A percentile compares a stretch with the other conserved stretches of the same genome.
phyloP scores from a whole-genome alignment of 2,797 vertebrate species.

The Peromyscus attwateri region DNA sequence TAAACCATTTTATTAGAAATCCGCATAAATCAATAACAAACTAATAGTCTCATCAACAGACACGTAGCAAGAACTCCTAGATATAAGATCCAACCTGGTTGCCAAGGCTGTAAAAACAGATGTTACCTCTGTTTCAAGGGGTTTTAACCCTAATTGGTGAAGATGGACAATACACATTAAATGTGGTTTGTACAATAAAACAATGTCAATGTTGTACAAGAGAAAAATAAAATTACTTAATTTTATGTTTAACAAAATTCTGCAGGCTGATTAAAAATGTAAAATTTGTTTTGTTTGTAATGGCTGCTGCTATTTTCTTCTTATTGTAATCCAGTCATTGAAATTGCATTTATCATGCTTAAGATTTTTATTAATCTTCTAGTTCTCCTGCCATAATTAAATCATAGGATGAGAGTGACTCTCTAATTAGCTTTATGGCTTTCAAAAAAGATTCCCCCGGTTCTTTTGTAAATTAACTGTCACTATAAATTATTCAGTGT shows the following conservation, averaged over 20 bases:
- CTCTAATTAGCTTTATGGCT: constrained; percentile 73
- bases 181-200: neutral
- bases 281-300: constrained; percentile 65
- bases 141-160: neutral
- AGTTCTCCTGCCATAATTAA: constrained; percentile 75
- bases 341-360: constrained; percentile 59
- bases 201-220: constrained; percentile 1
- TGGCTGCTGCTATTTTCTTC: constrained; percentile 36
- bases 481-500: constrained; percentile 68
- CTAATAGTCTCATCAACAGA: constrained; percentile 34
- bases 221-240: constrained; percentile 46
- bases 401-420: constrained; percentile 41
- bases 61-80: neutral
- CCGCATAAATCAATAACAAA: neutral
- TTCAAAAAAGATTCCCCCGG: constrained; percentile 28
- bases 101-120: neutral
- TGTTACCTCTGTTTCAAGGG: neutral
- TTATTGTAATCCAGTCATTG: constrained; percentile 27
- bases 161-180: neutral
- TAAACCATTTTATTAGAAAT: constrained; percentile 35
- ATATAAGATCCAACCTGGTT: neutral
- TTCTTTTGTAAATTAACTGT: constrained; percentile 74
- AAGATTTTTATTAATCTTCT: constrained; percentile 78
- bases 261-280: constrained; percentile 56
- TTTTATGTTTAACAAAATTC: constrained; percentile 51